Conservation (phyloP, 2,888 invertebrate genomes). For the Suillia variegata region DNA sequence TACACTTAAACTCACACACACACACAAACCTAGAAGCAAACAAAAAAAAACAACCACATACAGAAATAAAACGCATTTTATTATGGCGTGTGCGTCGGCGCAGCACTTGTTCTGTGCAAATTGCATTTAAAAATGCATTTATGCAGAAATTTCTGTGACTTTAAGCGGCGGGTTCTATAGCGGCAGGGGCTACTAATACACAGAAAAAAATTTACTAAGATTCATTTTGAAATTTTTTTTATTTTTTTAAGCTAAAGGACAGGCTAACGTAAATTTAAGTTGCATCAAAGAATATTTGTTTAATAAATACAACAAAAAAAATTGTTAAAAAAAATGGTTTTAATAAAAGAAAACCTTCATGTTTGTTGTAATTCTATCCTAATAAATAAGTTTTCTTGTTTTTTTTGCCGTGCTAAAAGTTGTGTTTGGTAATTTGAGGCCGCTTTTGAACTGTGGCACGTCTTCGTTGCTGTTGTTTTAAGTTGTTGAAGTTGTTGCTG, state of each 20-base stretch:
- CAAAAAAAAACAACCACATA: not conserved
- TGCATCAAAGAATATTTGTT: too few species aligned
- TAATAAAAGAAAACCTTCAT: too few species aligned
- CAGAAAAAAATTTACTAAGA: too few species aligned
- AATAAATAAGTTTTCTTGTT: not conserved
- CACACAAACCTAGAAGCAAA: too few species aligned
- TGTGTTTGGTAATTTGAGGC: slow-evolving; percentile 5
- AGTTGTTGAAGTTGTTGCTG: slow-evolving; percentile 14
- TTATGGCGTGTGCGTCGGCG: slow-evolving; percentile 1
- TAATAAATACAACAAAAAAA: too few species aligned
- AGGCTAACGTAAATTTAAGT: too few species aligned
- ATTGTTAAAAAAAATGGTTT: too few species aligned
- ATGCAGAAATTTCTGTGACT: too few species aligned
- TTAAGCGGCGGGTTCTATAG: not conserved
- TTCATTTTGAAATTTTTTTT: too few species aligned
- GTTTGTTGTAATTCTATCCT: too few species aligned
- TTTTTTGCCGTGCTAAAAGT: not conserved
- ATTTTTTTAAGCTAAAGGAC: too few species aligned
- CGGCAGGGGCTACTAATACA: not conserved
- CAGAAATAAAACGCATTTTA: slow-evolving; percentile 7
- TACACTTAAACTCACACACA: too few species aligned
- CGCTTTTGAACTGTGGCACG: slow-evolving; percentile 5
- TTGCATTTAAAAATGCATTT: slow-evolving; percentile 20
- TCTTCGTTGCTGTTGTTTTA: slow-evolving; percentile 3
- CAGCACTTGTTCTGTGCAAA: slow-evolving; percentile 35